Percentiles rank a stretch among this genome's conserved stretches.
Evolutionary conservation across 2,113 vertebrate genomes (phyloP).

Genomic region (Isichthys henryi): DNA sequence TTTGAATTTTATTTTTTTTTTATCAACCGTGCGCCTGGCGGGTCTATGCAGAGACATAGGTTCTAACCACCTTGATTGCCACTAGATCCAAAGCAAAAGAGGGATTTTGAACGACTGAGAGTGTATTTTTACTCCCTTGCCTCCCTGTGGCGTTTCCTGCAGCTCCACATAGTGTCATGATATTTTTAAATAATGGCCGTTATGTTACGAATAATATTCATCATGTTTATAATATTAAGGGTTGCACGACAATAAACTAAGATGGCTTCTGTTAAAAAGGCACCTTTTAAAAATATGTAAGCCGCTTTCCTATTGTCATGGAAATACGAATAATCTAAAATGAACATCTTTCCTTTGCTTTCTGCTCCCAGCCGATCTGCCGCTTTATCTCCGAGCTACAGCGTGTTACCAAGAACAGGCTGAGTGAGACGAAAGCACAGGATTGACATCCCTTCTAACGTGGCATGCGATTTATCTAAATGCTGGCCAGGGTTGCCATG

Average conservation of each 20-base stretch:
- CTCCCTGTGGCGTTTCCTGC: not conserved
- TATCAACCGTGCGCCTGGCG: not conserved
- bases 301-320: not conserved
- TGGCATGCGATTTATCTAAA: slow-evolving; percentile 63
- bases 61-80: not conserved
- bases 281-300: not conserved
- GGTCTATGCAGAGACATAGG: not conserved
- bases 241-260: not conserved
- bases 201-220: not conserved
- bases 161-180: not conserved
- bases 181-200: not conserved
- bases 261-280: not conserved
- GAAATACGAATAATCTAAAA: not conserved
- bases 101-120: not conserved
- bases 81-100: not conserved
- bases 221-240: not conserved
- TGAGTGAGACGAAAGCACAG: slow-evolving; percentile 44
- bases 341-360: not conserved
- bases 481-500: slow-evolving; percentile 63
- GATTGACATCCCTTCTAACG: slow-evolving; percentile 56
- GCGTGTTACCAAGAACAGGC: slow-evolving; percentile 35
- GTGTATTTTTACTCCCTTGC: not conserved
- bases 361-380: not conserved
- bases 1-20: not conserved
- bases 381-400: slow-evolving; percentile 19